Conservation (phyloP, 2,888 invertebrate genomes). For the Timema cristinae region DNA sequence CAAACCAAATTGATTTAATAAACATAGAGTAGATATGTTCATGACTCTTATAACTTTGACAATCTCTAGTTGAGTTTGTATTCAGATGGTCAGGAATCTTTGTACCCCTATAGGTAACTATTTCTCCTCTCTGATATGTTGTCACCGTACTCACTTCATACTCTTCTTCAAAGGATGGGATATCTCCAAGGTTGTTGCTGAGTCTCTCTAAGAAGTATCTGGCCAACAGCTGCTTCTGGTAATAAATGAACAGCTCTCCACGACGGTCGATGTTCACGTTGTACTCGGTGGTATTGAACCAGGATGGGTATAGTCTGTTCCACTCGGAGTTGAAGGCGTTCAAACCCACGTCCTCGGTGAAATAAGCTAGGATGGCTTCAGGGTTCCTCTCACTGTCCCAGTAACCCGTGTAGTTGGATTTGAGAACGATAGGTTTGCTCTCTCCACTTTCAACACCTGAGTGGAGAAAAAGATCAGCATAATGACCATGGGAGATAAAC, state of each 20-base stretch:
- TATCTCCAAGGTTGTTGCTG: slow-evolving; percentile 64
- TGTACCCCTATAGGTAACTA: background rate
- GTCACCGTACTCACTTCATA: background rate
- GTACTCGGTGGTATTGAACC: slow-evolving; percentile 51
- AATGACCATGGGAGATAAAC: too few species aligned
- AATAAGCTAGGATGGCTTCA: slow-evolving; percentile 51
- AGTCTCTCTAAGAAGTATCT: slow-evolving; percentile 73
- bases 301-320: slow-evolving; percentile 60
- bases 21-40: too few species aligned
- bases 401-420: slow-evolving; percentile 29
- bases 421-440: slow-evolving; percentile 44
- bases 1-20: too few species aligned
- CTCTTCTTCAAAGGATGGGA: slow-evolving; percentile 50
- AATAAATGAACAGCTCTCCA: slow-evolving; percentile 49
- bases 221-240: slow-evolving; percentile 62
- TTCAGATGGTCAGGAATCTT: background rate
- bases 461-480: background rate
- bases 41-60: too few species aligned
- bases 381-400: slow-evolving; percentile 18
- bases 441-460: slow-evolving; percentile 38
- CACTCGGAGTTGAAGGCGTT: slow-evolving; percentile 64
- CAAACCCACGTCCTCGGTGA: slow-evolving; percentile 66
- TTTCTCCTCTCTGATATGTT: too few species aligned
- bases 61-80: too few species aligned
- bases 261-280: slow-evolving; percentile 46